Percentiles rank a stretch among this genome's conserved stretches.
phyloP scores from a whole-genome alignment of 2,797 vertebrate species.

The Molothrus aeneus region DNA sequence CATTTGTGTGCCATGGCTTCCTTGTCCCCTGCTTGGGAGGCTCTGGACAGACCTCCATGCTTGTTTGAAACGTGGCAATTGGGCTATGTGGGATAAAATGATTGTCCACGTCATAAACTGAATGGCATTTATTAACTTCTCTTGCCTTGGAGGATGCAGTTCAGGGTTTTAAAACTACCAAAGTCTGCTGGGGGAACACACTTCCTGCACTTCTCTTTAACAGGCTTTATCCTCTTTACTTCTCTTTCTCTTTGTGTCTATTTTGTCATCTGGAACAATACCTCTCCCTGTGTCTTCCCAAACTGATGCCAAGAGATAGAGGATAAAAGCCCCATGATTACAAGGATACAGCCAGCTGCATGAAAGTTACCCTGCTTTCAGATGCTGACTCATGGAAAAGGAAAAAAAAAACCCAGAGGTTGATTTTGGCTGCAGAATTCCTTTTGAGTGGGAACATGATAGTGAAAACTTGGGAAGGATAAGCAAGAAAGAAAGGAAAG shows the following conservation, averaged over 20 bases:
- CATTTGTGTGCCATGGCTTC: rapidly evolving
- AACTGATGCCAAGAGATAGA: not conserved
- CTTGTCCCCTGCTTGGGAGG: not conserved
- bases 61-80: not conserved
- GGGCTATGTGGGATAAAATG: not conserved
- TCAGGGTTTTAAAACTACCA: not conserved
- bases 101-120: not conserved
- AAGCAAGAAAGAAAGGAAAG: not conserved
- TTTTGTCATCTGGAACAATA: not conserved
- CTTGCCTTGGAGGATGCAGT: not conserved
- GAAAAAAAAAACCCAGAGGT: not conserved
- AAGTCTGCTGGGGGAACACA: not conserved
- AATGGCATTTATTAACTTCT: not conserved
- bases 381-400: not conserved
- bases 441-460: not conserved
- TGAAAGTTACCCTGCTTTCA: not conserved
- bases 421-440: not conserved
- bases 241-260: not conserved
- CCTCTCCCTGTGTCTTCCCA: not conserved
- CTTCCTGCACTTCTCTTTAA: not conserved
- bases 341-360: not conserved
- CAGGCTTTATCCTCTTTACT: not conserved
- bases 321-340: not conserved
- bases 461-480: not conserved
- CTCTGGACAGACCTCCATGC: not conserved